phyloP scores from a whole-genome alignment of 2,797 vertebrate genomes.

The Gobionotothen gibberifrons region DNA sequence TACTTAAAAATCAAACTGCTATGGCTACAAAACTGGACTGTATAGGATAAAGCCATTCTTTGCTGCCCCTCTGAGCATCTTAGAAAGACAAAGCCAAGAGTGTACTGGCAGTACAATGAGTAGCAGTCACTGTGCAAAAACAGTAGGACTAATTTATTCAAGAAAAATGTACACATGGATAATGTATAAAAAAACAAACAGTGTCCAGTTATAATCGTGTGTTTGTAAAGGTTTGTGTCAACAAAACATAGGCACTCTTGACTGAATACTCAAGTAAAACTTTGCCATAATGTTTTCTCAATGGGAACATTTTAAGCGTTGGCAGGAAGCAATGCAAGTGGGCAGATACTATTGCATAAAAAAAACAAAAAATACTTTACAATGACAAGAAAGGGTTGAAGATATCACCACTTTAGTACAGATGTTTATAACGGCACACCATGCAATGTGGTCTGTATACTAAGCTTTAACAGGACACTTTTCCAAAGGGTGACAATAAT shows the following conservation, averaged over 20 bases:
- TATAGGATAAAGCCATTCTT: conserved; percentile 36
- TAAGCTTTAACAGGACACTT: not conserved
- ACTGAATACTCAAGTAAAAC: not conserved
- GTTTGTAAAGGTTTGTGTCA: not conserved
- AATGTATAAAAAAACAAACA: not conserved
- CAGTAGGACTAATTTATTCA: not conserved
- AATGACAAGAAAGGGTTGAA: not conserved
- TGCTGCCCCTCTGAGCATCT: conserved; percentile 26
- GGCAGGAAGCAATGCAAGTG: not conserved
- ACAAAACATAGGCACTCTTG: not conserved
- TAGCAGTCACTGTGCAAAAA: conserved; percentile 49
- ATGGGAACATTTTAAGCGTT: not conserved
- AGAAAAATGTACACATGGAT: not conserved
- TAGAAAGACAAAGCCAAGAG: conserved; percentile 62
- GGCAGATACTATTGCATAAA: not conserved
- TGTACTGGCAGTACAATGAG: conserved; percentile 71
- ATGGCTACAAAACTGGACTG: conserved; percentile 47
- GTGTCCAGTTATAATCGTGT: not conserved
- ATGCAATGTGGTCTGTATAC: not conserved
- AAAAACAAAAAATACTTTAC: too few relatives aligned
- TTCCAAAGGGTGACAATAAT: not conserved
- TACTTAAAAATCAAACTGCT: not conserved
- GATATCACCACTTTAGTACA: too few relatives aligned
- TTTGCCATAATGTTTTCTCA: too few relatives aligned
- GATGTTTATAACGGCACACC: not conserved